These are phyloP conservation scores for Drosophila phalerata DNA, from an alignment of 2,888 invertebrate species.

Conservation along the genomic window DNA sequence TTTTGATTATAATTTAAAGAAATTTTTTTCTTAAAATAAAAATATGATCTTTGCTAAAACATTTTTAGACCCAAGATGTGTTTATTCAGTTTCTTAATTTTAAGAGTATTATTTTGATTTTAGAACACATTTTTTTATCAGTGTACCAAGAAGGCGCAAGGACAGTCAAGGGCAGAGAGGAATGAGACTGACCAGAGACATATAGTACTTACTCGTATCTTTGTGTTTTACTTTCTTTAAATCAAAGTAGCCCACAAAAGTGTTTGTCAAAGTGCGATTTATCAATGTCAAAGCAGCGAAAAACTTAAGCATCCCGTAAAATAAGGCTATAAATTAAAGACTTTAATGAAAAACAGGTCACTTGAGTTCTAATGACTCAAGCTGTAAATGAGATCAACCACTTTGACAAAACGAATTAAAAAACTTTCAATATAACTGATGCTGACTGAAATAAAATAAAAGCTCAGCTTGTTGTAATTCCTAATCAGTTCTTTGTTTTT, in stretches of 20 bases:
- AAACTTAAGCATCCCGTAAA: constrained; percentile 11
- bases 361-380: constrained; percentile 17
- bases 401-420: constrained; percentile 10
- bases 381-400: constrained; percentile 10
- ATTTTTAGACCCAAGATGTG: too few species aligned
- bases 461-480: neutral
- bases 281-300: constrained; percentile 40
- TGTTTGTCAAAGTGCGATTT: constrained; percentile 47
- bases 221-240: constrained; percentile 21
- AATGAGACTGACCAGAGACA: neutral
- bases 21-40: too few species aligned
- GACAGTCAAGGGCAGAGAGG: neutral
- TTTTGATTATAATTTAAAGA: too few species aligned
- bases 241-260: constrained; percentile 32
- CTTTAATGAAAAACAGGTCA: constrained; percentile 28
- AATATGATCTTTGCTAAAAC: too few species aligned
- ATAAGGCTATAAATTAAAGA: constrained; percentile 26
- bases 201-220: constrained; percentile 2
- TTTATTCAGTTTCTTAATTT: too few species aligned
- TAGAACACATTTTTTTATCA: too few species aligned
- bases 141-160: neutral
- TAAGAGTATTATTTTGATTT: too few species aligned
- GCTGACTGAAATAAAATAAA: constrained; percentile 1
- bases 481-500: neutral
- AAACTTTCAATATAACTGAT: constrained; percentile 11